These are phyloP conservation scores for Sesia bembeciformis DNA, from an alignment of 2,888 invertebrate species.

Conservation along the genomic window DNA sequence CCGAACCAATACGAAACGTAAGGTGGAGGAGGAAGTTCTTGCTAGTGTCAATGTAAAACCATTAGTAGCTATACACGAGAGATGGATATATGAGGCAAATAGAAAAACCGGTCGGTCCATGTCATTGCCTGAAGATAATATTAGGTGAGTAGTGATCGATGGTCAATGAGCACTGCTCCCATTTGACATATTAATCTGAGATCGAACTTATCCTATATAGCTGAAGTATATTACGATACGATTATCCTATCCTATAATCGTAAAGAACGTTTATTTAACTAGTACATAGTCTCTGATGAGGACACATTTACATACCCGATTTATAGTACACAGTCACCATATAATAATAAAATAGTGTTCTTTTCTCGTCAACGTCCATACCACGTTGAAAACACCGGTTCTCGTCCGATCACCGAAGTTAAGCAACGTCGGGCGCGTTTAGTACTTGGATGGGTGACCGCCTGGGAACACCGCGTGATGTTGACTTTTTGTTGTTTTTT, in stretches of 20 bases:
- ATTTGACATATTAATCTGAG: no score
- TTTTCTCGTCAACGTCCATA: conserved; percentile 37
- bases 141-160: not conserved
- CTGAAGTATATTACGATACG: no score
- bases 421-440: conserved; percentile 39
- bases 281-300: no score
- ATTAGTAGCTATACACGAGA: conserved; percentile 63
- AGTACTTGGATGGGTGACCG: conserved; percentile 15
- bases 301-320: no score
- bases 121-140: conserved; percentile 49
- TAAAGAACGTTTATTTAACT: no score
- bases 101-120: conserved; percentile 48
- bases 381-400: conserved; percentile 45
- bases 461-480: conserved; percentile 21
- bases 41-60: conserved; percentile 57
- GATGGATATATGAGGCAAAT: conserved; percentile 64
- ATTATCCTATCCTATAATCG: no score
- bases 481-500: conserved; percentile 11
- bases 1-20: conserved; percentile 13
- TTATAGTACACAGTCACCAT: no score
- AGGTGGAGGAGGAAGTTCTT: conserved; percentile 41
- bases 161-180: not conserved
- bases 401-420: conserved; percentile 49
- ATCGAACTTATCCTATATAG: no score
- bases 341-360: no score